phyloP scores from a whole-genome alignment of 2,888 invertebrate genomes.

The Polia nebulosa region DNA sequence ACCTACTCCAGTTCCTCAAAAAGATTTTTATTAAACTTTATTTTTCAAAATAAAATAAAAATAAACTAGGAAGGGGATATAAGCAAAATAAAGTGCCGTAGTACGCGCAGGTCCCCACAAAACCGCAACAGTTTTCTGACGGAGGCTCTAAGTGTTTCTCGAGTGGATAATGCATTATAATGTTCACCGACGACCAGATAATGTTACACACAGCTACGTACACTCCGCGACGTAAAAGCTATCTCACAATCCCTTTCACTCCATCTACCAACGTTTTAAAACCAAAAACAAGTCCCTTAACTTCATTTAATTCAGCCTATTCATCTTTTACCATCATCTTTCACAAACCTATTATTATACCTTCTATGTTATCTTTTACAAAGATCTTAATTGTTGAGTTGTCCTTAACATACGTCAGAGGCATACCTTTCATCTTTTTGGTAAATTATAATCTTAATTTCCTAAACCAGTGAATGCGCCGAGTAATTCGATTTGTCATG shows the following conservation, averaged over 20 bases:
- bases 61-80: constrained; percentile 1
- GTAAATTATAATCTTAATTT: constrained; percentile 72
- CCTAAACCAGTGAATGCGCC: constrained; percentile 71
- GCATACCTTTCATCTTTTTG: constrained; percentile 67
- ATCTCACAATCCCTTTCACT: constrained; percentile 59
- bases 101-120: constrained; percentile 12
- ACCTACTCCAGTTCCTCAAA: neutral
- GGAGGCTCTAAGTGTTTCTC: constrained; percentile 66
- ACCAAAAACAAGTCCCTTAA: constrained; percentile 33
- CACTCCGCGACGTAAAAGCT: constrained; percentile 40
- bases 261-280: constrained; percentile 38
- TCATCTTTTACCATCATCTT: constrained; percentile 46
- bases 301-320: constrained; percentile 45
- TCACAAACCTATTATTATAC: constrained; percentile 50
- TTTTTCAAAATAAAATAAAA: neutral
- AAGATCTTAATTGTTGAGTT: constrained; percentile 68
- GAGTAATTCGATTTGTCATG: constrained; percentile 70
- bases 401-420: constrained; percentile 61
- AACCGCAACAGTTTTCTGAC: constrained; percentile 49
- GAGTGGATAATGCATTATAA: constrained; percentile 71
- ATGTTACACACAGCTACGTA: constrained; percentile 58
- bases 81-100: constrained; percentile 8
- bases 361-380: constrained; percentile 58
- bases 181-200: constrained; percentile 69
- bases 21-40: neutral